Evolutionary conservation across 2,797 vertebrate species (phyloP).

Genomic region (Gymnocypris eckloni): DNA sequence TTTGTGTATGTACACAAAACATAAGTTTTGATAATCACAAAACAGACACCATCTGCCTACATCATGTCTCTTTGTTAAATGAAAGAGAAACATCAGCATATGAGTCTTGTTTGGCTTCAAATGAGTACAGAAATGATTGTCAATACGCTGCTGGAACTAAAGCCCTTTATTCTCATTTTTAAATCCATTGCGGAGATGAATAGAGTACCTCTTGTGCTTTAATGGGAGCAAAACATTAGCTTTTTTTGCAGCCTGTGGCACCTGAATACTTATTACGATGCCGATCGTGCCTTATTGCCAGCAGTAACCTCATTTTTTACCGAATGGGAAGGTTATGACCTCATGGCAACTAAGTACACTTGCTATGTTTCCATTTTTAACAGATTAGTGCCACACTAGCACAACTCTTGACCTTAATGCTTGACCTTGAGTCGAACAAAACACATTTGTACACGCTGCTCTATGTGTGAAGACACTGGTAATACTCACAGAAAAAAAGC

Average conservation of each 20-base stretch:
- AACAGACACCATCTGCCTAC: slow-evolving; percentile 33
- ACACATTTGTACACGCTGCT: slow-evolving; percentile 13
- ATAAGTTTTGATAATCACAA: slow-evolving; percentile 20
- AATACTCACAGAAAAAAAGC: slow-evolving; percentile 1
- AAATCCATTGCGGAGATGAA: slow-evolving; percentile 1
- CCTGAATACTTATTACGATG: slow-evolving; percentile 22
- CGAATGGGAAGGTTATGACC: slow-evolving; percentile 24
- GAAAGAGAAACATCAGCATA: neutral
- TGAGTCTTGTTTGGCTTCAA: neutral
- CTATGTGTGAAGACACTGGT: neutral
- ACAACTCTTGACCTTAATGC: slow-evolving; percentile 38
- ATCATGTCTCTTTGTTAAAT: neutral
- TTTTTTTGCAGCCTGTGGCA: slow-evolving; percentile 18
- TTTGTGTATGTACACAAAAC: slow-evolving; percentile 7
- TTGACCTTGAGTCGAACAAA: slow-evolving; percentile 40
- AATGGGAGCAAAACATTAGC: slow-evolving; percentile 3
- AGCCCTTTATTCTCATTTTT: slow-evolving; percentile 11
- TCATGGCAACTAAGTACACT: slow-evolving; percentile 24
- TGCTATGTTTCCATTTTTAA: slow-evolving; percentile 27
- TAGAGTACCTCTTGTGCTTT: slow-evolving; percentile 24
- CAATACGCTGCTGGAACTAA: neutral
- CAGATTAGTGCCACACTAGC: neutral
- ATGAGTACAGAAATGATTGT: neutral
- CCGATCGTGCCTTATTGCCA: neutral
- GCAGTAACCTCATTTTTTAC: slow-evolving; percentile 9